Evolutionary conservation across 2,797 vertebrate species (phyloP).

Genomic region (Sphenodon punctatus): DNA sequence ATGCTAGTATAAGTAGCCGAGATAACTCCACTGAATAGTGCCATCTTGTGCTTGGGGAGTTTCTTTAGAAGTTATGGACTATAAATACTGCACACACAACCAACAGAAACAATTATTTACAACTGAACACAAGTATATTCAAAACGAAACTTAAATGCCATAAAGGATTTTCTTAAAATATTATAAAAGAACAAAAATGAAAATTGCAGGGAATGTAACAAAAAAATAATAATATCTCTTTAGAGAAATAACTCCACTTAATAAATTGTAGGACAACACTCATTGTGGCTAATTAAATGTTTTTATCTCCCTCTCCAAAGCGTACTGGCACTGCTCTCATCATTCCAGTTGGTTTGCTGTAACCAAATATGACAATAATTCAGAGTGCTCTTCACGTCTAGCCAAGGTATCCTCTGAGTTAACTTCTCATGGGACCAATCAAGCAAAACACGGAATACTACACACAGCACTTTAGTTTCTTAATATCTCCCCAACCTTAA

Average conservation of each 20-base stretch:
- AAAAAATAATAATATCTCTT: conserved; percentile 67
- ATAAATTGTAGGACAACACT: conserved; percentile 67
- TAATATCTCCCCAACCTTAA: conserved; percentile 40
- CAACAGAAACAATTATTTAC: too few relatives aligned
- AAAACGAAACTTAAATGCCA: background rate
- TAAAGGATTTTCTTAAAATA: conserved; percentile 56
- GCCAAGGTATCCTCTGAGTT: conserved; percentile 56
- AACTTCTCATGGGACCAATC: conserved; percentile 65
- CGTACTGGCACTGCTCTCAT: conserved; percentile 36
- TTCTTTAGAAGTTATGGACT: too few relatives aligned
- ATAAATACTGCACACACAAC: too few relatives aligned
- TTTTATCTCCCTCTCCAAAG: conserved; percentile 64
- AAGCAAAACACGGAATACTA: conserved; percentile 50
- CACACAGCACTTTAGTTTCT: conserved; percentile 10
- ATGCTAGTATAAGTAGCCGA: background rate
- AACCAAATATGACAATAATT: conserved; percentile 41
- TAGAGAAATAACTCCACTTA: conserved; percentile 79
- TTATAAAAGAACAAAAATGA: background rate
- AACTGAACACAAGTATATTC: too few relatives aligned
- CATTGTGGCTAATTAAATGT: conserved; percentile 80
- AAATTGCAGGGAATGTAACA: background rate
- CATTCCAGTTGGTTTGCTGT: conserved; percentile 34
- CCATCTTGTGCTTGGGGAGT: background rate
- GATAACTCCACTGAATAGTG: background rate
- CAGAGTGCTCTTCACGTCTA: conserved; percentile 51